phyloP scores from a whole-genome alignment of 2,113 vertebrate genomes.

The Lamprologus lemairii region DNA sequence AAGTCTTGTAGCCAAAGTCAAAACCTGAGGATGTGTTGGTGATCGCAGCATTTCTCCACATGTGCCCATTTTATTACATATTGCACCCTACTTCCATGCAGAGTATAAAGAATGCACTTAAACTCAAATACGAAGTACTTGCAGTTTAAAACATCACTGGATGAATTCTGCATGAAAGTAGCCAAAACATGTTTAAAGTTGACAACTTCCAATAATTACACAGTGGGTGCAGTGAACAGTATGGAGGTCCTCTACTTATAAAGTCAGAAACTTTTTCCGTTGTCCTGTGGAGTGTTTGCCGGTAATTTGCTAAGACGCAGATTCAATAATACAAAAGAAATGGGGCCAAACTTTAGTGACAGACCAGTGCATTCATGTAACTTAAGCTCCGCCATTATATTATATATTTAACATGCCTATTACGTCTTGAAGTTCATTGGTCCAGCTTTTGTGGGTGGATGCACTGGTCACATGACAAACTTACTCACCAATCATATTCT shows the following conservation, averaged over 20 bases:
- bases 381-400: not conserved
- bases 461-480: not conserved
- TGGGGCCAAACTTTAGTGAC: not conserved
- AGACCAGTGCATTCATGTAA: not conserved
- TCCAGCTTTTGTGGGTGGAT: not conserved
- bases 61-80: not conserved
- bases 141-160: not conserved
- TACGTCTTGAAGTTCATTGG: not conserved
- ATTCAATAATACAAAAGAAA: not conserved
- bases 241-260: not conserved
- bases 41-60: not conserved
- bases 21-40: slow-evolving; percentile 16
- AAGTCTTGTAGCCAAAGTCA: not conserved
- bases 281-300: not conserved
- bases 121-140: not conserved
- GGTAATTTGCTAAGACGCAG: not conserved
- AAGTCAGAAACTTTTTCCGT: not conserved
- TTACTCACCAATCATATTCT: accelerated
- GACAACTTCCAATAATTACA: not conserved
- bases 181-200: not conserved
- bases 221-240: not conserved
- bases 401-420: not conserved
- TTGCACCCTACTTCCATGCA: not conserved
- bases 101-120: not conserved
- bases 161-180: not conserved